These are phyloP conservation scores for Schizothorax lantsangensis DNA, from an alignment of 2,797 vertebrate species.

Conservation along the genomic window DNA sequence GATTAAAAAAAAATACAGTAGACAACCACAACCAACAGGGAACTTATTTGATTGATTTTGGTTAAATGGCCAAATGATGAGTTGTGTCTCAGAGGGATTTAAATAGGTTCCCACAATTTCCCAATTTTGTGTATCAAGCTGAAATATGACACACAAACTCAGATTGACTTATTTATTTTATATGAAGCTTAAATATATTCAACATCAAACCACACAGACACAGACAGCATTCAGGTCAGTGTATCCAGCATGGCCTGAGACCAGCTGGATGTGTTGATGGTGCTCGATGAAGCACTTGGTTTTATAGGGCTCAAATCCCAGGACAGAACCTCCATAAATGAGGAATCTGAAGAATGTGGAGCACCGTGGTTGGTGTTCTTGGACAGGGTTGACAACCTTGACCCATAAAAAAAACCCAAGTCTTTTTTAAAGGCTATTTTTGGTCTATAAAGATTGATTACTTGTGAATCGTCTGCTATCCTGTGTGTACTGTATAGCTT, in stretches of 20 bases:
- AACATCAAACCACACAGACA: slow-evolving; percentile 12
- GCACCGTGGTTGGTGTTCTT: slow-evolving; percentile 8
- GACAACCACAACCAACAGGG: slow-evolving; percentile 38
- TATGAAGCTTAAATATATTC: slow-evolving; percentile 1
- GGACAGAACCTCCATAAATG: slow-evolving; percentile 34
- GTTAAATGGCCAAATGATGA: slow-evolving; percentile 35
- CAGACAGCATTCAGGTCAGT: not conserved
- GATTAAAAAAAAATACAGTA: not conserved
- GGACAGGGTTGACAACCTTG: not conserved
- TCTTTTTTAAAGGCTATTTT: slow-evolving; percentile 32
- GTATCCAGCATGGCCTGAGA: not conserved
- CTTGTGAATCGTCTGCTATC: not conserved
- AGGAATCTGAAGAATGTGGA: slow-evolving; percentile 33
- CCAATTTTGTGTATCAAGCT: slow-evolving; percentile 21
- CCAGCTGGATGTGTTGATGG: slow-evolving; percentile 10
- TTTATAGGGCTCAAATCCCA: slow-evolving; percentile 13
- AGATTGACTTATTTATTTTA: not conserved
- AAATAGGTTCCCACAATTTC: slow-evolving; percentile 21
- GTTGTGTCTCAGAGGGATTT: slow-evolving; percentile 37
- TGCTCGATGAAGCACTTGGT: slow-evolving; percentile 12
- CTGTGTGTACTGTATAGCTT: not conserved
- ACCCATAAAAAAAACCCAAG: not conserved
- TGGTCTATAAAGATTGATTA: slow-evolving; percentile 12
- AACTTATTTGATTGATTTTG: slow-evolving; percentile 41
- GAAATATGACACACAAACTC: slow-evolving; percentile 1